phyloP scores from a whole-genome alignment of 2,113 vertebrate genomes.

The Mastomys coucha region DNA sequence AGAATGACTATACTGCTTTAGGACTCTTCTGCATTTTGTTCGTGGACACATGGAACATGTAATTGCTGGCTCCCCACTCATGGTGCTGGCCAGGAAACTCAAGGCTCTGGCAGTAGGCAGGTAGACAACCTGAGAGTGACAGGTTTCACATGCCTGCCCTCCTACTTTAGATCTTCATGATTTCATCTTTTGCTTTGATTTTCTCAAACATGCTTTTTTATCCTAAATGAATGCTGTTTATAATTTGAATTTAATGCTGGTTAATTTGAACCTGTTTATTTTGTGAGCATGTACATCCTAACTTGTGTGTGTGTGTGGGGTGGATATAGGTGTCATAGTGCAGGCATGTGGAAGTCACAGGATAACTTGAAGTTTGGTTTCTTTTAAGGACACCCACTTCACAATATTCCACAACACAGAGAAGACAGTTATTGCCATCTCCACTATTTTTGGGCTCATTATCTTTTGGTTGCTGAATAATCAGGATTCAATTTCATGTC shows the following conservation, averaged over 20 bases:
- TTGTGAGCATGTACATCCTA: background rate
- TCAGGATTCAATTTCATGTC: background rate
- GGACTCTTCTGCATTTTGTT: background rate
- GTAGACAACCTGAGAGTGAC: accelerated
- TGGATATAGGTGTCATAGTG: background rate
- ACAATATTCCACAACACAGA: background rate
- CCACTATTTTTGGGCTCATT: background rate
- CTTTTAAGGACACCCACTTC: slow-evolving; percentile 17
- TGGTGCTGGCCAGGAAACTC: background rate
- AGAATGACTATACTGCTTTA: background rate
- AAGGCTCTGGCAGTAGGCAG: background rate
- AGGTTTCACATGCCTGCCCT: background rate
- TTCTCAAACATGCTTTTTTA: background rate
- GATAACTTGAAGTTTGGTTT: background rate
- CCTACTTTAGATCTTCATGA: background rate
- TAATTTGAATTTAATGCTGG: background rate
- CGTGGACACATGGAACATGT: background rate
- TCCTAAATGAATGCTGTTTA: background rate
- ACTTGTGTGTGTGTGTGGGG: background rate
- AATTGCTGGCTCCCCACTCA: background rate
- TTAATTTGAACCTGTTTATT: background rate
- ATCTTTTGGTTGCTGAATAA: slow-evolving; percentile 32
- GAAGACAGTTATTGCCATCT: background rate
- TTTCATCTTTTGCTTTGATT: background rate
- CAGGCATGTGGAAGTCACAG: background rate